Conservation (phyloP, 2,888 invertebrate species). For the Barypeithes pellucidus region DNA sequence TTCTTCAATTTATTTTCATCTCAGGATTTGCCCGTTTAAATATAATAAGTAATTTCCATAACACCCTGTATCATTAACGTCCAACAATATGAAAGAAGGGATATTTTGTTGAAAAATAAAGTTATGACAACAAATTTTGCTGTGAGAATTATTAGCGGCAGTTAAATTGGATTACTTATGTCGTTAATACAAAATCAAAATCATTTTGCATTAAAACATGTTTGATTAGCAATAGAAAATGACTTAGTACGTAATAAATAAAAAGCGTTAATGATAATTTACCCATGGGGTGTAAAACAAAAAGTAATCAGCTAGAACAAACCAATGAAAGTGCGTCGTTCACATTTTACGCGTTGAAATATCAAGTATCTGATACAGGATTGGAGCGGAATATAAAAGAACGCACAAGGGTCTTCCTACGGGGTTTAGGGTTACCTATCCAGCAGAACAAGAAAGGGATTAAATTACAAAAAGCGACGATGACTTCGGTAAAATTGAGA, state of each 20-base stretch:
- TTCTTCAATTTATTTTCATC: too few relatives aligned
- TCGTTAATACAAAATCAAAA: too few relatives aligned
- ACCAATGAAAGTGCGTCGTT: slow-evolving; percentile 49
- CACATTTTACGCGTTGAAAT: slow-evolving; percentile 39
- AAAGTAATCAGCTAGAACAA: slow-evolving; percentile 42
- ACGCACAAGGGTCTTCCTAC: slow-evolving; percentile 16
- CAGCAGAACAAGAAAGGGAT: slow-evolving; percentile 33
- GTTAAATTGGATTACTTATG: too few relatives aligned
- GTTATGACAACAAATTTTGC: too few relatives aligned
- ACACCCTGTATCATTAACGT: too few relatives aligned
- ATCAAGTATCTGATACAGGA: slow-evolving; percentile 41
- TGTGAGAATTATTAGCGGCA: too few relatives aligned
- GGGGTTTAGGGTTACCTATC: slow-evolving; percentile 27
- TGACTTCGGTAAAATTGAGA: slow-evolving; percentile 31
- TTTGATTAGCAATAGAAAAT: not conserved
- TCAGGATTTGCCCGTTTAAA: too few relatives aligned
- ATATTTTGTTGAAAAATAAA: too few relatives aligned
- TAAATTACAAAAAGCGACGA: slow-evolving; percentile 30
- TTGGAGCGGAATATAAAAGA: slow-evolving; percentile 37
- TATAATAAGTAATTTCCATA: too few relatives aligned
- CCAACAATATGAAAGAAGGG: too few relatives aligned
- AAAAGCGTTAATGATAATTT: slow-evolving; percentile 30
- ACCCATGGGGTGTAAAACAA: slow-evolving; percentile 37
- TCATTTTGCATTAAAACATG: too few relatives aligned
- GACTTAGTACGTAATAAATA: not conserved